These are phyloP conservation scores for Parnassius orleans DNA, from an alignment of 2,888 invertebrate species.

Conservation along the genomic window DNA sequence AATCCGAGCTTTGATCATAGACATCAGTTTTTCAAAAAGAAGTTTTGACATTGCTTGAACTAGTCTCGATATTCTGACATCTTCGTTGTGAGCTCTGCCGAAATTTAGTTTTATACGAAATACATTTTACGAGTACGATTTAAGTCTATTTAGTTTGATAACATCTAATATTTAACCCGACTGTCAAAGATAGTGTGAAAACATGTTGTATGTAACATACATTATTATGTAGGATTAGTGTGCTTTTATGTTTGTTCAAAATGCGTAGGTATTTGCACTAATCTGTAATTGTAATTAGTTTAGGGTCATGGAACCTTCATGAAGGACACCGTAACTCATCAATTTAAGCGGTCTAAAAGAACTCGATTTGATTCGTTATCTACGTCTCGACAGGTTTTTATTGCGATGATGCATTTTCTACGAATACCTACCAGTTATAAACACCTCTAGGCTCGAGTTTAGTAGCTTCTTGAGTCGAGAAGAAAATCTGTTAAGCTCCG, in stretches of 20 bases:
- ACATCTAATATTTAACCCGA: too few relatives aligned
- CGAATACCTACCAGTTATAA: conserved; percentile 13
- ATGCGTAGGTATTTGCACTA: too few relatives aligned
- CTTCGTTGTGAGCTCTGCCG: not conserved
- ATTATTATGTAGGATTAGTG: too few relatives aligned
- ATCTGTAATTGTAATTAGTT: too few relatives aligned
- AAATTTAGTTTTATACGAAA: not conserved
- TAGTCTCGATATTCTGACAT: conserved; percentile 7
- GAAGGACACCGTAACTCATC: conserved; percentile 2
- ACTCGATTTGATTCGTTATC: conserved; percentile 17
- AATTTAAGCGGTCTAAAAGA: conserved; percentile 11
- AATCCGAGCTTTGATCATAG: conserved; percentile 7
- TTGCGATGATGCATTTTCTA: conserved; percentile 14
- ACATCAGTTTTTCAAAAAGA: not conserved
- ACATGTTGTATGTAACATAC: too few relatives aligned
- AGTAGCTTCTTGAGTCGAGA: not conserved
- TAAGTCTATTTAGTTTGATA: too few relatives aligned
- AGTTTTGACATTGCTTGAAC: conserved; percentile 10
- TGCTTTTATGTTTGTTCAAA: too few relatives aligned
- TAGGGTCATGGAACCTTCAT: conserved; percentile 20
- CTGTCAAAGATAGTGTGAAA: too few relatives aligned
- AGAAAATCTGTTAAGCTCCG: too few relatives aligned
- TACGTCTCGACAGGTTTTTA: conserved; percentile 21
- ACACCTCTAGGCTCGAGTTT: conserved; percentile 12
- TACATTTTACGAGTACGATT: too few relatives aligned